Evolutionary conservation across 2,888 invertebrate species (phyloP), one percentile per base, ranked within the genome.

Genomic region (Tipula helvola): DNA sequence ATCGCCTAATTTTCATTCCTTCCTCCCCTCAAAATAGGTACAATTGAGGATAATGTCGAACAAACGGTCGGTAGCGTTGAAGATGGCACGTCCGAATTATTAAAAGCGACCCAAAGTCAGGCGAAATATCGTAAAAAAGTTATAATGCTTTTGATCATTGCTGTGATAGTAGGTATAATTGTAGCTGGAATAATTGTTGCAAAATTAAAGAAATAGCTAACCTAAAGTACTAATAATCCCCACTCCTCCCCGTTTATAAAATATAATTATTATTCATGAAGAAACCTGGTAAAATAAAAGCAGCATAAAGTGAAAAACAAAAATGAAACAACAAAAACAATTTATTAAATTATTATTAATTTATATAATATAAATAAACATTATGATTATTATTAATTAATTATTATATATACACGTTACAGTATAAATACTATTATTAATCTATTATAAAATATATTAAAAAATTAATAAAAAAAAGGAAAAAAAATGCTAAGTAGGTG

Each of bases 31-130:
- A 88, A 92, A 92, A 36, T 91, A 97, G 97, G 96, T 91, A 94
- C 95, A 5, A 96, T 97, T 88, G 97, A 97, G 90, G 95, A 94
- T 89, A 95, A 95, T 91, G 95, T 97, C 89, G 96, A 97, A 89
- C 93, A 93, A 87, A 94, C 96, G 0, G 93, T 94, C 86, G 93
- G 93, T 2, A 93, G 95, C 89, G 96, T 97, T 4, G 97, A 97
- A 90, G 92, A 94, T n/a, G 98, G 96, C 0, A 93, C 94, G 5
- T 94, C 94, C 88, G 95, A 97, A 89, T 91, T 98, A 83, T 92
- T 94, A n/a, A 97, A 97, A 90, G 97, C 97, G 18, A 94, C 95
- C 44, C 93, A 94, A 88, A 95, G 96, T 92, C 96, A 96, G 91
- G 95, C 95, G 90, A 94, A 93, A 90, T 95, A 95, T 90, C 93